Base-by-base conservation (phyloP, 2,888 invertebrate species). In the Drosophila aldrichi region DNA sequence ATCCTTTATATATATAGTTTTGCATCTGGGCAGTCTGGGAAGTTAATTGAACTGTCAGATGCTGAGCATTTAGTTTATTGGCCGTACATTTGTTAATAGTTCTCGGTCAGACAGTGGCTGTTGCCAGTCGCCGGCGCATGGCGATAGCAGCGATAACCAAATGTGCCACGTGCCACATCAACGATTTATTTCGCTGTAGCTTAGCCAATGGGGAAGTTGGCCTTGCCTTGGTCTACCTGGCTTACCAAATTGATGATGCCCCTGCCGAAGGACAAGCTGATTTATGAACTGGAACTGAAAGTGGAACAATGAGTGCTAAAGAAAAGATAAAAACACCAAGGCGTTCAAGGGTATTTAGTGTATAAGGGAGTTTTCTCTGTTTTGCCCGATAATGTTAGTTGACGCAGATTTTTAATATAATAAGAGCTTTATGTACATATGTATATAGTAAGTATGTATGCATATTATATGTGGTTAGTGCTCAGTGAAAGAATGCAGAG, bases 21-120 rank as follows among this genome's bases (percentile, higher is more conserved):
- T 69, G 57, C 65, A 65, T 70, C 46, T 34, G n/a, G n/a, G 9
- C 61, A 75, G 69, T 62, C 46, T 29, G 16, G 16, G 10, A 64
- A 75, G 69, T 62, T 78, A 78, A 78, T 78, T 80, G 69, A 77
- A 77, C 72, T 80, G 77, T 60, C 79, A 54, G 54, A 40, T 29
- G 54, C 3, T 25, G 55, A 46, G 46, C 51, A 43, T 65, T 79
- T 65, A 43, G 59, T 59, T 76, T 72, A 73, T 79, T 67, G 56
- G 41, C 41, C 58, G 43, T 20, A 8, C 40, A 56, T 58, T 74
- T 65, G 63, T 38, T 68, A 77, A 77, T 65, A 69, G 62, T 64
- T 38, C 25, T 29, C 18, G 22, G 29, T 16, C 36, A 29, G 32
- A 61, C 57, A 46, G 48, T 55, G 54, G 22, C 63, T 51, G 43